Evolutionary conservation across 2,888 invertebrate genomes (phyloP), one percentile per base, ranked within the genome.

Genomic region (Entomobrya multifasciata): DNA sequence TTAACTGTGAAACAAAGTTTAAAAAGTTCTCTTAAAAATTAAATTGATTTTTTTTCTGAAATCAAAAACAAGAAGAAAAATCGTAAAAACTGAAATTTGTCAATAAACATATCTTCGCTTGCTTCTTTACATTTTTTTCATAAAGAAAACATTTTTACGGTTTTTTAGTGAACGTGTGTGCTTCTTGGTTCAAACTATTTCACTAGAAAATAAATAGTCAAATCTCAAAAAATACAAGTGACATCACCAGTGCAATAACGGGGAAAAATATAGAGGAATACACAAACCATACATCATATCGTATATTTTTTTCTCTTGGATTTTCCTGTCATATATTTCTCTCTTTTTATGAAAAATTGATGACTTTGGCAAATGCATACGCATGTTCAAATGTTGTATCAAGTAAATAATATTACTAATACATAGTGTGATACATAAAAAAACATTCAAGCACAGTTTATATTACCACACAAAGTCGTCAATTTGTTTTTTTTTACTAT

Each of bases 101-200:
- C 52, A 36, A 49, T 81, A 81, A 81, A 81, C 72, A 4, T 13
- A 72, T 81, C 81, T 13, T 74, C 72, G 72, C 72, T 72, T 60
- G 17, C 70, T 70, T 70, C 74, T 55, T n/a, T 36, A 74, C 70
- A 57, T 47, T 44, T 22, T 47, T 49, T 13, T 47, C 47, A 78
- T 13, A 57, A n/a, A 44, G 10, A 79, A 49, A 65, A 25, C 20
- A 20, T 57, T 15, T 57, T 57, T 25, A 22, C 8, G 41, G 17
- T 8, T 44, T 1, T 36, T 17, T 17, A 4, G 1, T 62, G 15
- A 36, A 36, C 36, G 36, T 36, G 36, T 36, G 8, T 36, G 8
- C 8, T 36, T 36, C 8, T 36, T 36, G 8, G 36, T 36, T 36
- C 36, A 36, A 36, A 36, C 8, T 36, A 6, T 36, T 67, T 36